Percentiles rank a stretch among this genome's conserved stretches.
Evolutionary conservation across 2,797 vertebrate species (phyloP).

Genomic region (Oreonectes daqikongensis): DNA sequence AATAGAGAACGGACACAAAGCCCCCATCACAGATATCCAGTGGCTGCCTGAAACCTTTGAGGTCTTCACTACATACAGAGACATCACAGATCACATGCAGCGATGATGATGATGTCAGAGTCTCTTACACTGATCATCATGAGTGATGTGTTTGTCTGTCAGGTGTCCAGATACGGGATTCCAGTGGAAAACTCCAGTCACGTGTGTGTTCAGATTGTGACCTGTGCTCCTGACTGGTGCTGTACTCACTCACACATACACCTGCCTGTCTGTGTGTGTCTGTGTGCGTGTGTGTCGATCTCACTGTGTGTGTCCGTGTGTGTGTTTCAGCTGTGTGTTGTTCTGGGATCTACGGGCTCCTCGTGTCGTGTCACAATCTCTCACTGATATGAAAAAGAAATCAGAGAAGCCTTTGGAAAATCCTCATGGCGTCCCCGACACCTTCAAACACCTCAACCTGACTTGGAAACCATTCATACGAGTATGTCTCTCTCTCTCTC

Average conservation of each 20-base stretch:
- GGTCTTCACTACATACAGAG: constrained; percentile 67
- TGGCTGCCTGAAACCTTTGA: constrained; percentile 86
- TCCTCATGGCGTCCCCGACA: constrained; percentile 68
- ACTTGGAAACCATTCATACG: constrained; percentile 87
- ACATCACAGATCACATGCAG: neutral
- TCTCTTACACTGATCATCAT: neutral
- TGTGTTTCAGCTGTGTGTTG: constrained; percentile 75
- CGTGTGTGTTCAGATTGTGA: constrained; percentile 81
- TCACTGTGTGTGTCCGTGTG: constrained; percentile 39
- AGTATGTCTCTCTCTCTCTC: constrained; percentile 68
- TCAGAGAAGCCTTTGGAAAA: constrained; percentile 64
- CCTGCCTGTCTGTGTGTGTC: constrained; percentile 61
- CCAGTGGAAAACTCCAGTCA: constrained; percentile 80
- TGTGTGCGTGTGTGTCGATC: constrained; percentile 64
- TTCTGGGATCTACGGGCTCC: constrained; percentile 88
- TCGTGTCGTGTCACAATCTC: constrained; percentile 50
- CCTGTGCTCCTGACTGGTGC: constrained; percentile 90
- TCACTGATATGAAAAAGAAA: constrained; percentile 65
- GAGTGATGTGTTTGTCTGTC: constrained; percentile 9
- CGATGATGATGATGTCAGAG: neutral
- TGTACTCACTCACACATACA: neutral
- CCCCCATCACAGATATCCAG: constrained; percentile 83
- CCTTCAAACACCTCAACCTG: constrained; percentile 83
- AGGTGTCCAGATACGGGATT: constrained; percentile 77
- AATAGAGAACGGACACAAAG: constrained; percentile 79